These are phyloP conservation scores for Drosophila tripunctata DNA, from an alignment of 2,888 invertebrate genomes.

Conservation along the genomic window DNA sequence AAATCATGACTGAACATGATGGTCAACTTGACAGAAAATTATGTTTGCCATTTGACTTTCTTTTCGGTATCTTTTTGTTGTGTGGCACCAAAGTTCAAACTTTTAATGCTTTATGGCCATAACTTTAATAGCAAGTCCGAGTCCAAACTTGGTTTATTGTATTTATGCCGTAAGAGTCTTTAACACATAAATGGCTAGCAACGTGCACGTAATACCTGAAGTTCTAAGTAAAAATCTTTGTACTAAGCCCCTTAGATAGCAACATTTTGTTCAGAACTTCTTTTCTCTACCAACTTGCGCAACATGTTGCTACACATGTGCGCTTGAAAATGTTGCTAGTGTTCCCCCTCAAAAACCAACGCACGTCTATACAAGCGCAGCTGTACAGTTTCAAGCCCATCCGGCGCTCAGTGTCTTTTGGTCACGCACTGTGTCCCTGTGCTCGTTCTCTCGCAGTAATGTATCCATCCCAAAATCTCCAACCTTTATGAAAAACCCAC, in stretches of 20 bases:
- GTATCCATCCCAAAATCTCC: conserved; percentile 45
- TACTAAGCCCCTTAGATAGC: not conserved
- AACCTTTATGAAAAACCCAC: conserved; percentile 58
- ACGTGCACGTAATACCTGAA: conserved; percentile 53
- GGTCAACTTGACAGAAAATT: conserved; percentile 40
- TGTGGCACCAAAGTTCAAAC: conserved; percentile 34
- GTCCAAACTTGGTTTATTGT: conserved; percentile 18
- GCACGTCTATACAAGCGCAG: not conserved
- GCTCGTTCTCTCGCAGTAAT: conserved; percentile 13
- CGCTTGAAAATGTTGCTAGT: conserved; percentile 3
- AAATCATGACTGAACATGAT: conserved; percentile 57
- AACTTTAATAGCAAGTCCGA: conserved; percentile 36
- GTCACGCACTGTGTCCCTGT: conserved; percentile 38
- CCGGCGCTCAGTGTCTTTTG: conserved; percentile 51
- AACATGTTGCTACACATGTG: conserved; percentile 7
- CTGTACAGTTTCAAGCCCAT: conserved; percentile 62
- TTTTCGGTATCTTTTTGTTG: conserved; percentile 41
- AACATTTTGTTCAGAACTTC: conserved; percentile 1
- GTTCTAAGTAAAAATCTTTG: conserved; percentile 29
- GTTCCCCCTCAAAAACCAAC: not conserved
- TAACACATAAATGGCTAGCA: conserved; percentile 54
- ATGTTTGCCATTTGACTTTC: conserved; percentile 66
- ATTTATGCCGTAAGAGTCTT: conserved; percentile 34
- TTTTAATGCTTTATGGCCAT: conserved; percentile 34
- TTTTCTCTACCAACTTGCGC: not conserved